Conservation (phyloP, 2,113 vertebrate genomes). For the Gymnocephalus cernua region DNA sequence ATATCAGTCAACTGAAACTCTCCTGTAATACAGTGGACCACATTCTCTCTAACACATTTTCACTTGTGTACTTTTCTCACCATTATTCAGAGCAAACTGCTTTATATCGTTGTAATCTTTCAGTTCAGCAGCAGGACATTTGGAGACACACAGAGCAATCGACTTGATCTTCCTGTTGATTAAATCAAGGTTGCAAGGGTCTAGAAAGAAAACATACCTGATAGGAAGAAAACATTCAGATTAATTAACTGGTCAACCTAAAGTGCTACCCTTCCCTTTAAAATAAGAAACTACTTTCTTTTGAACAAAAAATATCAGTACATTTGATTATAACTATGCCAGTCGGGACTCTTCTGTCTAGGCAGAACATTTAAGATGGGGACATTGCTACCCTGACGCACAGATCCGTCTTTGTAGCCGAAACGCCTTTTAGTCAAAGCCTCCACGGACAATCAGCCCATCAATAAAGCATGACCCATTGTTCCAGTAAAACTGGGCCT, state of each 20-base stretch:
- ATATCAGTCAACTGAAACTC: not conserved
- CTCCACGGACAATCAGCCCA: slow-evolving; percentile 72
- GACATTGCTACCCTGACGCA: slow-evolving; percentile 67
- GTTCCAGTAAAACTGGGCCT: slow-evolving; percentile 63
- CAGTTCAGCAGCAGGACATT: slow-evolving; percentile 89
- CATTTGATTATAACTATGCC: slow-evolving; percentile 23
- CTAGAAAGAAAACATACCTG: slow-evolving; percentile 97
- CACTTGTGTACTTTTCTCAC: slow-evolving; percentile 80
- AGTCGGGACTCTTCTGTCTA: slow-evolving; percentile 31
- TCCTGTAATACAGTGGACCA: not conserved
- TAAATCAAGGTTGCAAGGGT: slow-evolving; percentile 95
- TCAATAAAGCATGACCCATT: slow-evolving; percentile 78
- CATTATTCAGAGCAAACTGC: slow-evolving; percentile 90
- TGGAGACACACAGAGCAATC: slow-evolving; percentile 92
- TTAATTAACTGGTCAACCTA: not conserved
- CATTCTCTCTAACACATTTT: not conserved
- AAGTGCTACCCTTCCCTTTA: not conserved
- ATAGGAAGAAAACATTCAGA: not conserved
- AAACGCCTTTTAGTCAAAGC: slow-evolving; percentile 74
- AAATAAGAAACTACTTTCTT: not conserved
- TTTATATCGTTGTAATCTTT: slow-evolving; percentile 87
- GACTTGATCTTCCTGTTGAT: slow-evolving; percentile 92
- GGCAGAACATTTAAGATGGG: slow-evolving; percentile 55
- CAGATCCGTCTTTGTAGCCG: slow-evolving; percentile 76
- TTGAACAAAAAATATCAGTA: not conserved